Percentiles rank a stretch among this genome's conserved stretches.
These are phyloP conservation scores for Eupleurogrammus muticus DNA, from an alignment of 2,797 vertebrate species.

Conservation along the genomic window DNA sequence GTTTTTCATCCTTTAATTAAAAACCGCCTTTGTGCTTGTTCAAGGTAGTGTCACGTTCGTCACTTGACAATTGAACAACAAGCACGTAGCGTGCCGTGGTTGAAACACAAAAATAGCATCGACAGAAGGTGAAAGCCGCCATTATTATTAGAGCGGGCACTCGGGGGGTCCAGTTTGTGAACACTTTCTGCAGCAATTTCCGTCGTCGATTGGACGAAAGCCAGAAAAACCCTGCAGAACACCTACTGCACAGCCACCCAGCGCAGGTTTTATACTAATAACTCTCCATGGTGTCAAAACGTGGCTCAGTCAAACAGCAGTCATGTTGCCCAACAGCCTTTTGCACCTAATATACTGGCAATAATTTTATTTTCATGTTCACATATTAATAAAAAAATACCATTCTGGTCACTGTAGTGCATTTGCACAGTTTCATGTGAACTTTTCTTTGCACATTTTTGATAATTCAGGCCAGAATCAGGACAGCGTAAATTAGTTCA, in stretches of 20 bases:
- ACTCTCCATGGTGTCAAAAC: background rate
- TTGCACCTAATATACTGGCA: background rate
- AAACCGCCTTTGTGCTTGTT: background rate
- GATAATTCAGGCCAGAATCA: background rate
- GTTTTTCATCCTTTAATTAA: background rate
- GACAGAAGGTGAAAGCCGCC: slow-evolving; percentile 47
- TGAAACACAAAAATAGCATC: slow-evolving; percentile 38
- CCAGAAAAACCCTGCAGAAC: slow-evolving; percentile 22
- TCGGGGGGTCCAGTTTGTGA: slow-evolving; percentile 33
- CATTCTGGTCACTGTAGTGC: background rate
- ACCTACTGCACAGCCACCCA: background rate
- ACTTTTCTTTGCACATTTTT: too few species aligned
- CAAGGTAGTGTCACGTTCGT: background rate
- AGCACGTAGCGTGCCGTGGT: slow-evolving; percentile 1
- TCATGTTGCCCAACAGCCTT: background rate
- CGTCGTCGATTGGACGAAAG: slow-evolving; percentile 18
- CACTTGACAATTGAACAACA: slow-evolving; percentile 23
- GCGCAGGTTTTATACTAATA: background rate
- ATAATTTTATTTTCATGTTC: background rate
- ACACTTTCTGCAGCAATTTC: slow-evolving; percentile 18
- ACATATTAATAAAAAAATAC: background rate
- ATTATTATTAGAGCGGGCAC: slow-evolving; percentile 34
- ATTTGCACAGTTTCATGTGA: background rate
- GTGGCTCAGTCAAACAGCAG: background rate
- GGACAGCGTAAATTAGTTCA: slow-evolving; percentile 1